Evolutionary conservation across 2,888 invertebrate genomes (phyloP), one percentile per base, ranked within the genome.

Genomic region (Arctia plantaginis): DNA sequence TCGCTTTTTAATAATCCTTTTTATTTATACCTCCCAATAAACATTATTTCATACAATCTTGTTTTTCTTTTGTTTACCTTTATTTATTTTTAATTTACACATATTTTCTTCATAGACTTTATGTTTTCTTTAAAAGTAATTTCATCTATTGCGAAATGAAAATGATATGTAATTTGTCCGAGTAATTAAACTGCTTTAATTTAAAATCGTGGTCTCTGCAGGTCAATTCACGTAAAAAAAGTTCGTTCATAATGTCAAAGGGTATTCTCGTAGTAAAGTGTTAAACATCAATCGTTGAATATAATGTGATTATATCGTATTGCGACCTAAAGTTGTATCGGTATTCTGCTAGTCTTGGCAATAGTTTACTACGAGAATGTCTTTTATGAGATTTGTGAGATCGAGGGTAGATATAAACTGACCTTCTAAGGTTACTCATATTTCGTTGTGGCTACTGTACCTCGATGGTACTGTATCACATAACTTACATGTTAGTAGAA

Each of bases 1-100:
- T 89, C 84, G 90, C 90, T 91, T 92, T 87, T 81, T 80, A 89
- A 86, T 90, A 90, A 90, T 87, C 87, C 88, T 83, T 83, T 91
- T 93, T 91, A 93, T 93, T 93, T 93, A 92, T 86, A 88, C 86
- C 87, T 88, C 89, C 87, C 89, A 95, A 94, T 94, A 95, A 95
- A 94, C 87, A 84, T 92, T 92, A 92, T 93, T 93, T 94, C 93
- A 82, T 90, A 90, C 82, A 90, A 70, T 87, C 89, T 88, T 83
- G 80, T 77, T 84, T 89, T 90, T 88, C 88, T 88, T 87, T 86
- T 87, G 86, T 84, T 83, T 77, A 77, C 73, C 51, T 30, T 72
- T 69, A 68, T 62, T 71, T 8, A n/a, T 1, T 33, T 73, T 68
- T 41, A 72, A 73, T 39, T 55, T 72, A 18, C 8, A 13, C 8